Base-by-base conservation (phyloP, 2,888 invertebrate species). In the Drosophila planitibia region DNA sequence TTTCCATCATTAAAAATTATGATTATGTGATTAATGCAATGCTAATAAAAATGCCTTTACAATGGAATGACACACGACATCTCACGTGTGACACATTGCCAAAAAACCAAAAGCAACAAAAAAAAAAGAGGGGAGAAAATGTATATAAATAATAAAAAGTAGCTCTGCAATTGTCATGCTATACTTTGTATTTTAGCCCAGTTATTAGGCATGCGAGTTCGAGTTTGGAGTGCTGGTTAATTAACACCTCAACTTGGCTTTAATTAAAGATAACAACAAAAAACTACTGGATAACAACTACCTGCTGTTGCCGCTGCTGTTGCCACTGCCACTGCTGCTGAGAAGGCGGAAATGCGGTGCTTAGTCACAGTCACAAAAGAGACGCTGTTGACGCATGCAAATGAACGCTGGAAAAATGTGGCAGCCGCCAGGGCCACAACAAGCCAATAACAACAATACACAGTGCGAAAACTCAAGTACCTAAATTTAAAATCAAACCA, bases 1-100 rank as follows among this genome's bases (percentile, higher is more conserved):
- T 85, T 88, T 88, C 76, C 88, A 85, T 78, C 81, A 88, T 84
- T 88, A 76, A 82, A 79, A 89, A 73, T 77, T 73, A 76, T 87
- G 84, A 87, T 84, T 70, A 82, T 77, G 71, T 84, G 73, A 75
- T 76, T 81, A 76, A 77, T 86, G 73, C 70, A 70, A 71, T 77
- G 89, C 72, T 73, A 81, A 83, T 84, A 58, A 84, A 25, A 68
- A 72, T 84, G 71, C 47, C 76, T 73, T 74, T 77, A 88, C 83
- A 85, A 77, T 84, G 65, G 49, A 32, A 69, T 62, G 73, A 80
- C 64, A 81, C 68, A 51, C 67, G 61, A 71, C 60, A 70, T 70
- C 73, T 75, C 81, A 63, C 79, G 69, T 76, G 68, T 72, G 77
- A 79, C 81, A 79, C 69, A 81, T 72, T 65, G 69, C 69, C 79